Evolutionary conservation across 2,797 vertebrate species (phyloP).

Genomic region (Eulemur albifrons): DNA sequence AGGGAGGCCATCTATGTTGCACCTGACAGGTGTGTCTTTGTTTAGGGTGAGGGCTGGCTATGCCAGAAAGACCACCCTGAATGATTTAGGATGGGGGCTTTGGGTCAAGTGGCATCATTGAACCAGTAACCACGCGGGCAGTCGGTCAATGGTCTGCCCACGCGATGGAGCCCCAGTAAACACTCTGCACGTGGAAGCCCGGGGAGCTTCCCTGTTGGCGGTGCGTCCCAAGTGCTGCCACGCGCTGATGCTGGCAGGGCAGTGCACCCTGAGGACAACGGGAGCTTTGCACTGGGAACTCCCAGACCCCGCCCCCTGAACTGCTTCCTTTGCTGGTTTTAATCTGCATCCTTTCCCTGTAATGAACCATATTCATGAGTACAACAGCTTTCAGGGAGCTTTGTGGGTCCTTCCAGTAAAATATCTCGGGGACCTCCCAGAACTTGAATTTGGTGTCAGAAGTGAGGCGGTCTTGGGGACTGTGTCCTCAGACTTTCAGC

Average conservation of each 20-base stretch:
- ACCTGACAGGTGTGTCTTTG: neutral
- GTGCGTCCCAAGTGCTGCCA: neutral
- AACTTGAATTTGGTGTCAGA: neutral
- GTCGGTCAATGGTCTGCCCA: neutral
- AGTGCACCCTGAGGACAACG: too few relatives aligned
- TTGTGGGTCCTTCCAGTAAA: neutral
- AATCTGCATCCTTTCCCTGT: neutral
- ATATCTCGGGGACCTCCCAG: neutral
- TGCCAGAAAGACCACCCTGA: neutral
- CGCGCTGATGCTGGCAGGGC: neutral
- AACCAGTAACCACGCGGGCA: neutral
- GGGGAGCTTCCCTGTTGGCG: rapidly evolving
- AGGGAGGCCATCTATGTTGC: too few relatives aligned
- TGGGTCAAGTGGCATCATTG: neutral
- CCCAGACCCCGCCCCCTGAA: neutral
- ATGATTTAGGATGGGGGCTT: neutral
- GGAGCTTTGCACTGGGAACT: too few relatives aligned
- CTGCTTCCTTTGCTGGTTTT: neutral
- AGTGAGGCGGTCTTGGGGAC: neutral
- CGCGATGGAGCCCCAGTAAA: rapidly evolving
- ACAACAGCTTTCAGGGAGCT: too few relatives aligned
- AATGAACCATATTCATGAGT: neutral
- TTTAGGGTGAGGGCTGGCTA: neutral
- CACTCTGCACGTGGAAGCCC: neutral
- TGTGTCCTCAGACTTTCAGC: neutral